A percentile compares a stretch with the other conserved stretches of the same genome.
These are phyloP conservation scores for Aphis craccivora DNA, from an alignment of 1,140 invertebrate species.

Conservation along the genomic window DNA sequence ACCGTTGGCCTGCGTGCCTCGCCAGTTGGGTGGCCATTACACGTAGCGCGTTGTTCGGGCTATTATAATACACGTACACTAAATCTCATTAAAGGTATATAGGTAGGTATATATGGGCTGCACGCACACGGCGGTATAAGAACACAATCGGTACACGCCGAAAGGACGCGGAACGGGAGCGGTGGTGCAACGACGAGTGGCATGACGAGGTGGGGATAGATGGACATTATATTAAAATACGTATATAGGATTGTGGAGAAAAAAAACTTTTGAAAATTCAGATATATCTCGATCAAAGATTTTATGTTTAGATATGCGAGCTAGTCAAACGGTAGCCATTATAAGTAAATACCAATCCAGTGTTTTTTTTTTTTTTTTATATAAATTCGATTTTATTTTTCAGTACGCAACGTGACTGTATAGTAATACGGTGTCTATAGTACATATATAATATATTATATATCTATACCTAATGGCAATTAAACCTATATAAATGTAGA, in stretches of 20 bases:
- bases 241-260: not conserved
- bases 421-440: not conserved
- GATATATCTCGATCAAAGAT: not conserved
- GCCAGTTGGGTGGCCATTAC: conserved; percentile 32
- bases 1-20: not conserved
- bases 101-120: not conserved
- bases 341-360: not conserved
- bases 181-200: too few relatives aligned
- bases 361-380: not conserved
- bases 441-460: not conserved
- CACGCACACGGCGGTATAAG: not conserved
- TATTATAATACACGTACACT: not conserved
- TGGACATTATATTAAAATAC: conserved; percentile 17
- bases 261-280: not conserved
- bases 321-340: conserved; percentile 2
- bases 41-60: not conserved
- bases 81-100: not conserved
- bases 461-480: too few relatives aligned
- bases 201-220: not conserved
- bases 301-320: not conserved
- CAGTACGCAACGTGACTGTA: not conserved
- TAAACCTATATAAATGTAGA: not conserved
- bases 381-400: not conserved
- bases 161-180: not conserved
- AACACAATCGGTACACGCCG: not conserved